Conservation (phyloP, 2,797 vertebrate genomes). For the Mastacembelus armatus region DNA sequence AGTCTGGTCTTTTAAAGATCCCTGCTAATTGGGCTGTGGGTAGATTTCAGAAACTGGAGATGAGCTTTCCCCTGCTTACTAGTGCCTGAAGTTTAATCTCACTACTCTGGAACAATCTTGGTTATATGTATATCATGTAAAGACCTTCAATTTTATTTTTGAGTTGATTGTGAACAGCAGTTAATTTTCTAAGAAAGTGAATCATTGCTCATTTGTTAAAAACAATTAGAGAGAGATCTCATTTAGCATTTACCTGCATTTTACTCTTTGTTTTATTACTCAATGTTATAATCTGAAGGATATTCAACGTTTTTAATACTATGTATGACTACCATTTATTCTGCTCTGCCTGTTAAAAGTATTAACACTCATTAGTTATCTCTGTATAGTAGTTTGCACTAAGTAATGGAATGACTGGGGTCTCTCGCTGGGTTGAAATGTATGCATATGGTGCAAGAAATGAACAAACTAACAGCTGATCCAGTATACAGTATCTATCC, state of each 20-base stretch:
- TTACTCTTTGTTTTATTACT: not conserved
- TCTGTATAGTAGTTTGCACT: not conserved
- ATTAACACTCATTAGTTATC: not conserved
- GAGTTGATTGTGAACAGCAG: not conserved
- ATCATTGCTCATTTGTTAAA: not conserved
- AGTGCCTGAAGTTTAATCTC: constrained; percentile 53
- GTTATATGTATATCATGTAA: not conserved
- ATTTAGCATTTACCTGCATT: not conserved
- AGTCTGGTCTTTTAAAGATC: constrained; percentile 85
- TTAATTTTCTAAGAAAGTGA: not conserved
- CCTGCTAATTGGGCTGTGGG: constrained; percentile 83
- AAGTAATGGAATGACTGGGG: too few species aligned
- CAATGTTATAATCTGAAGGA: not conserved
- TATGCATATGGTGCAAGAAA: not conserved
- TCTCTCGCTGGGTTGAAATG: not conserved
- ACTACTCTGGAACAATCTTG: constrained; percentile 5
- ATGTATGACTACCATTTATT: not conserved
- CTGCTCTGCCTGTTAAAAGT: not conserved
- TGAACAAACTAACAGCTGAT: not conserved
- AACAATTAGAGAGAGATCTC: not conserved
- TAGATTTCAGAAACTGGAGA: constrained; percentile 70
- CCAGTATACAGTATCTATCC: too few species aligned
- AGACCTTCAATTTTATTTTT: constrained; percentile 3
- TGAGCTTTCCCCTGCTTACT: constrained; percentile 58
- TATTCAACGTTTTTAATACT: not conserved